Evolutionary conservation across 2,797 vertebrate species (phyloP).

Genomic region (Chrosomus eos): DNA sequence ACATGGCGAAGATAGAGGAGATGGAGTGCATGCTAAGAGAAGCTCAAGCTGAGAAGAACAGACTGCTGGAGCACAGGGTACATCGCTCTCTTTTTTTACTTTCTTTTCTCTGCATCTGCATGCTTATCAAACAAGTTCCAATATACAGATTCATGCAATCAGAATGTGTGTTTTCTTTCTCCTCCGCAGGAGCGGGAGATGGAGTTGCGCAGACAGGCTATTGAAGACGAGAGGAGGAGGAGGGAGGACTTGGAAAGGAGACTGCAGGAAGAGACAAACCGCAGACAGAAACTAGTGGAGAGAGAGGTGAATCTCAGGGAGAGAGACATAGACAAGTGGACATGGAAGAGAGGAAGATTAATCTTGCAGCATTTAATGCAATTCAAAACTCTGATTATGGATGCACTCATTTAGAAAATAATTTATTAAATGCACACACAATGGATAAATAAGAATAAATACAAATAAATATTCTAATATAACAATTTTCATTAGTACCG

Average conservation of each 20-base stretch:
- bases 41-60: slow-evolving; percentile 90
- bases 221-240: slow-evolving; percentile 91
- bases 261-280: slow-evolving; percentile 91
- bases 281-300: slow-evolving; percentile 93
- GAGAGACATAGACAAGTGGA: slow-evolving; percentile 61
- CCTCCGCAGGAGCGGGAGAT: slow-evolving; percentile 87
- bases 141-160: background rate
- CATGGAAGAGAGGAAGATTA: background rate
- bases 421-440: background rate
- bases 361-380: background rate
- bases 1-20: slow-evolving; percentile 93
- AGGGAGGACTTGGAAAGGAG: slow-evolving; percentile 92
- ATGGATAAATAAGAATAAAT: background rate
- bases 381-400: background rate
- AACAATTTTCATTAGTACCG: background rate
- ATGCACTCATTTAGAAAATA: background rate
- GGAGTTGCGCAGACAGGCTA: slow-evolving; percentile 88
- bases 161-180: background rate
- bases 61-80: slow-evolving; percentile 92
- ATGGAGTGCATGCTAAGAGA: slow-evolving; percentile 95
- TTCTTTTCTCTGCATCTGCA: background rate
- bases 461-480: background rate
- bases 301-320: slow-evolving; percentile 94
- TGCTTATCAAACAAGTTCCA: background rate
- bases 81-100: background rate